Base-by-base conservation (phyloP, 35 echinoderm and acorn worm species). In the Heliocidaris erythrogramma region DNA sequence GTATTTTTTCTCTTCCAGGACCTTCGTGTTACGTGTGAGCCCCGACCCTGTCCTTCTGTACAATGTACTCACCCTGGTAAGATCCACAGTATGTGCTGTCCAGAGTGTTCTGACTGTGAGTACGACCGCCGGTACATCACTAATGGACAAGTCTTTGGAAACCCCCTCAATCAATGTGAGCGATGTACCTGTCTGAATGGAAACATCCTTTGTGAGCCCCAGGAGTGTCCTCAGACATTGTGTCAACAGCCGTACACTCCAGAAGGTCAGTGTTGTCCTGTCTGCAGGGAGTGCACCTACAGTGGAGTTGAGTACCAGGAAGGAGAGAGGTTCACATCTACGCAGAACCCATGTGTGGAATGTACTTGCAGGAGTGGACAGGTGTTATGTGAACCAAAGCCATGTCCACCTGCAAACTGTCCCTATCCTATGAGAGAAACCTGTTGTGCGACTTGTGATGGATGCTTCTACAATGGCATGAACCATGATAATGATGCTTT, bases 221-320 rank as follows among this genome's bases (percentile, higher is more conserved):
- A 94, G 47, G 90, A 97, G 86, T 98, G 97, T 85, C 96, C 96
- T 29, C 94, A 94, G 35, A 42, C 93, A 5, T 56, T 78, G 0
- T 99, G 98, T 95, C 91, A 85, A 9, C 59, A 97, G 47, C 97
- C 97, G 0, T 94, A 95, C 65, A 94, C 95, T 17, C 78, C 85
- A 21, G 91, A 96, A 1, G 97, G 97, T 30, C 95, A 97, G 88
- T 99, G 98, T 69, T 99, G 98, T 48, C 92, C 97, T 50, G 71
- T 94, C 16, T 99, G 98, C 52, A 52, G 90, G 88, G 98, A 95
- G 5, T 99, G 98, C 95, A 92, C 47, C 95, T 99, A 97, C 91
- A 90, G 92, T 7, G 95, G 96, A 1, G 92, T 95, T 24, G 85
- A 93, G 12, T 99, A 99, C 48, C 86, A 93, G 29, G 97, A 97